These are phyloP conservation scores for Drosophila fuyamai DNA, from an alignment of 1,140 invertebrate genomes.

Conservation along the genomic window DNA sequence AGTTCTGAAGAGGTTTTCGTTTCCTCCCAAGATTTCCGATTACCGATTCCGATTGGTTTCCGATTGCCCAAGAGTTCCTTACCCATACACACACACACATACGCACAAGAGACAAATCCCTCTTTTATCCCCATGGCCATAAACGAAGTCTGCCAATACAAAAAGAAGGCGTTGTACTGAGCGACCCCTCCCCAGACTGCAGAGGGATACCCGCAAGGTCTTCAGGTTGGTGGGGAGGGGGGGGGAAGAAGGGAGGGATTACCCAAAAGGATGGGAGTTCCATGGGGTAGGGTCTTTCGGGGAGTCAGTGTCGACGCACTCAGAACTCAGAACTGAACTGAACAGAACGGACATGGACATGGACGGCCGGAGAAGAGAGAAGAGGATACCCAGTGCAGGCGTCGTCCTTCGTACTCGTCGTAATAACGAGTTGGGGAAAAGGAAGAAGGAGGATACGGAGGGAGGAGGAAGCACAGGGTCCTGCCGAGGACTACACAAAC, in stretches of 20 bases:
- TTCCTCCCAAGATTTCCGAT: constrained; percentile 44
- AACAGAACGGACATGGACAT: constrained; percentile 37
- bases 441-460: background rate
- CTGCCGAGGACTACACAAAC: constrained; percentile 52
- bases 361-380: constrained; percentile 24
- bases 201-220: constrained; percentile 36
- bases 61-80: constrained; percentile 37
- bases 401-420: constrained; percentile 55
- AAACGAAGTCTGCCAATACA: constrained; percentile 51
- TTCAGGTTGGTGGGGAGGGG: background rate
- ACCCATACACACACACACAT: constrained; percentile 14
- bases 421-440: constrained; percentile 50
- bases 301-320: constrained; percentile 77
- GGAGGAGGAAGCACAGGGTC: constrained; percentile 12
- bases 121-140: constrained; percentile 44
- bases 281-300: background rate
- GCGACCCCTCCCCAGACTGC: constrained; percentile 18
- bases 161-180: constrained; percentile 54
- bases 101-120: constrained; percentile 30
- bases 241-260: background rate
- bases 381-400: constrained; percentile 32
- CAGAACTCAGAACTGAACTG: constrained; percentile 36
- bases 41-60: constrained; percentile 55
- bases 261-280: constrained; percentile 3
- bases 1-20: background rate